A percentile compares a stretch with the other conserved stretches of the same genome.
Conservation (phyloP, 2,797 vertebrate species). For the Rhabdomys pumilio region DNA sequence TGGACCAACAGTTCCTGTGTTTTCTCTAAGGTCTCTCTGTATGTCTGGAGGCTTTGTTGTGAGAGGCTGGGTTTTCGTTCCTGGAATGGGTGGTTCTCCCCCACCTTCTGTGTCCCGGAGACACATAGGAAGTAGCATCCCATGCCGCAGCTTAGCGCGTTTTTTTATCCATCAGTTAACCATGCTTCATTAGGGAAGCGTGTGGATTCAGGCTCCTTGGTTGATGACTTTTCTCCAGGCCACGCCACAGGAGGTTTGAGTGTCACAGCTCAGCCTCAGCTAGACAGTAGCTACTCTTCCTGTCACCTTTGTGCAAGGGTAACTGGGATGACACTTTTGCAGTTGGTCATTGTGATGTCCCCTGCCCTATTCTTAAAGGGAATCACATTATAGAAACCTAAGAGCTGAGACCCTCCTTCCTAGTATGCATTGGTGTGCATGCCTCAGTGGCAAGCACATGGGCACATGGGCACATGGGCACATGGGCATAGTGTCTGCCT, state of each 20-base stretch:
- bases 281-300: neutral
- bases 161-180: neutral
- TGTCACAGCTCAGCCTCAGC: neutral
- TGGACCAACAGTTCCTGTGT: neutral
- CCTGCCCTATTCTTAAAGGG: neutral
- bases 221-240: neutral
- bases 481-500: neutral
- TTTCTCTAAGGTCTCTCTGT: neutral
- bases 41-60: neutral
- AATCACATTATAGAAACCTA: neutral
- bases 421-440: neutral
- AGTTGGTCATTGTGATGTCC: neutral
- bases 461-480: too few species aligned
- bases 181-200: neutral
- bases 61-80: constrained; percentile 81
- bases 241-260: neutral
- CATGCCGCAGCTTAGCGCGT: neutral
- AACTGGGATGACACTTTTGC: neutral
- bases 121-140: neutral
- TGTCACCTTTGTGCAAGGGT: neutral
- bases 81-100: constrained; percentile 53
- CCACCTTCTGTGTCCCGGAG: neutral
- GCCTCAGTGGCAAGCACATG: neutral
- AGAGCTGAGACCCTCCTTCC: neutral
- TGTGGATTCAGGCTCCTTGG: neutral